Conservation (phyloP, 2,888 invertebrate species). For the Andrena haemorrhoa region DNA sequence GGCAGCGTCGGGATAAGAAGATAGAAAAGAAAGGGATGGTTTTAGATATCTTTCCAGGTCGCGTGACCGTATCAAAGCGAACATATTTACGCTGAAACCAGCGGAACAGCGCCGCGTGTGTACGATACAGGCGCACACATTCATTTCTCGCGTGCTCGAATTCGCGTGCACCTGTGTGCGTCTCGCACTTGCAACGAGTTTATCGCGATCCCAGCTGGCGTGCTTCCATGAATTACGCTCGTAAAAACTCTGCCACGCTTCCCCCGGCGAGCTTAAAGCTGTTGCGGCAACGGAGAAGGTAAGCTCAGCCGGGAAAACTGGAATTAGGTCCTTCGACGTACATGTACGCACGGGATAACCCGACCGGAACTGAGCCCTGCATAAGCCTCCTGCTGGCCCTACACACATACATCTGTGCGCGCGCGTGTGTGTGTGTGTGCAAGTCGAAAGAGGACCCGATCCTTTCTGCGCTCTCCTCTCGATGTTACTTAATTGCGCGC, state of each 20-base stretch:
- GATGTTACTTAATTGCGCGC: slow-evolving; percentile 55
- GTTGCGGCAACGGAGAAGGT: slow-evolving; percentile 18
- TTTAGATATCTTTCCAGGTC: background rate
- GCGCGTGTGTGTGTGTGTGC: slow-evolving; percentile 24
- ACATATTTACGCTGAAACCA: background rate
- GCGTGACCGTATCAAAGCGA: background rate
- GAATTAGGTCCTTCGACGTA: slow-evolving; percentile 46
- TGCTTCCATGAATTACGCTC: slow-evolving; percentile 68
- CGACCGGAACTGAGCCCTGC: slow-evolving; percentile 12
- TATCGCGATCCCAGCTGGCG: slow-evolving; percentile 71
- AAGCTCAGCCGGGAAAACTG: slow-evolving; percentile 24
- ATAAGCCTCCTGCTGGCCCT: background rate
- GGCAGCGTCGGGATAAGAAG: background rate
- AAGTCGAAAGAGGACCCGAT: slow-evolving; percentile 31
- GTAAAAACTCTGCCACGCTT: slow-evolving; percentile 66
- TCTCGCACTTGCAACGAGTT: slow-evolving; percentile 50
- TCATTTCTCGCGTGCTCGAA: background rate
- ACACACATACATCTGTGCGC: background rate
- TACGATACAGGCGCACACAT: background rate
- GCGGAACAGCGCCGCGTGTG: background rate
- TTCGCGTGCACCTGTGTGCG: background rate
- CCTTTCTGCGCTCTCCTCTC: slow-evolving; percentile 11
- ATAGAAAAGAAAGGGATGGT: background rate
- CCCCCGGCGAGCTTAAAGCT: slow-evolving; percentile 55
- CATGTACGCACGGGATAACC: slow-evolving; percentile 14